Conservation (phyloP, 2,888 invertebrate genomes). For the Dicyrtomina minuta region DNA sequence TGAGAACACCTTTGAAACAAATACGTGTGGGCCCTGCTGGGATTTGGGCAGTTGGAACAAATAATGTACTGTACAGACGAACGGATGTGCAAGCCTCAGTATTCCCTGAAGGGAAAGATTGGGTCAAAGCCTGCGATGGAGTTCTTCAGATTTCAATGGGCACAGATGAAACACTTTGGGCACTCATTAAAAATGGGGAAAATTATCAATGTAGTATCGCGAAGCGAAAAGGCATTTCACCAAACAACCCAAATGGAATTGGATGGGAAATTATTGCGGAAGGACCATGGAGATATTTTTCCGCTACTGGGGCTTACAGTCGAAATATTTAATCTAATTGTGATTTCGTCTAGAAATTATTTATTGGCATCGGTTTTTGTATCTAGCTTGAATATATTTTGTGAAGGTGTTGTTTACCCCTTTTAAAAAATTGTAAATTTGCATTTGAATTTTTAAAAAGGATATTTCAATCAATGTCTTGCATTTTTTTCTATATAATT, state of each 20-base stretch:
- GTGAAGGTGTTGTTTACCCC: too few relatives aligned
- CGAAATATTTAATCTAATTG: constrained; percentile 24
- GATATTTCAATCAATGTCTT: too few relatives aligned
- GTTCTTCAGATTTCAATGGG: constrained; percentile 52
- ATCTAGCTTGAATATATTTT: too few relatives aligned
- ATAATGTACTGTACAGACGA: constrained; percentile 73
- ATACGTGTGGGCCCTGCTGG: constrained; percentile 71
- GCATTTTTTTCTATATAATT: too few relatives aligned
- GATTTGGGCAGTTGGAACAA: constrained; percentile 62
- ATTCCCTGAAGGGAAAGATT: constrained; percentile 80
- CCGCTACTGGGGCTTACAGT: constrained; percentile 41
- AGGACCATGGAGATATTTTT: constrained; percentile 47
- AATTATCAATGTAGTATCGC: constrained; percentile 63
- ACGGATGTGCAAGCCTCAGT: constrained; percentile 69
- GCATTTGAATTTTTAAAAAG: too few relatives aligned
- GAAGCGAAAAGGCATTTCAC: constrained; percentile 72
- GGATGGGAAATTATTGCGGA: constrained; percentile 64
- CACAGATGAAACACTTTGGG: constrained; percentile 69
- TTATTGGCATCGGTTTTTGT: too few relatives aligned
- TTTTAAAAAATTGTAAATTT: too few relatives aligned
- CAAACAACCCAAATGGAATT: constrained; percentile 71
- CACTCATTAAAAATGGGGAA: constrained; percentile 64
- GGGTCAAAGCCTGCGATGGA: constrained; percentile 60
- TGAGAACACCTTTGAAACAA: constrained; percentile 67
- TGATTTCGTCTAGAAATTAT: too few relatives aligned